Evolutionary conservation across 2,888 invertebrate species (phyloP).

Genomic region (Zootermopsis nevadensis): DNA sequence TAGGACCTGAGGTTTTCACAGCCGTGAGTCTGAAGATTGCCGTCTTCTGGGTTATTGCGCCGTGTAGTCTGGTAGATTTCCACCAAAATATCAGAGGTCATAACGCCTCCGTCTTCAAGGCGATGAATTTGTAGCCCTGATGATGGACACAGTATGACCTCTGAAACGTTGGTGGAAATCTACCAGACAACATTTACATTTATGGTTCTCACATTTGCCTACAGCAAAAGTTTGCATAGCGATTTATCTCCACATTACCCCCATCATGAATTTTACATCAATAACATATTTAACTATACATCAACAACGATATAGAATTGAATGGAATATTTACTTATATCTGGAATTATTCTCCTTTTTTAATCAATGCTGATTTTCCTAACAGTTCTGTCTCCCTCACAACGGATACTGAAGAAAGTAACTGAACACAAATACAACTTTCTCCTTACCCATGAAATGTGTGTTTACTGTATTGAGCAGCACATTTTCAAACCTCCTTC

Average conservation of each 20-base stretch:
- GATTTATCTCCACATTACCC: neutral
- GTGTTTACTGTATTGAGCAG: slow-evolving; percentile 36
- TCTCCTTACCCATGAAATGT: neutral
- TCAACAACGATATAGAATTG: neutral
- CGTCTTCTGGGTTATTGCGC: too few species aligned
- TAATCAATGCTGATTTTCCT: neutral
- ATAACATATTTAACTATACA: neutral
- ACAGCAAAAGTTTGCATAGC: neutral
- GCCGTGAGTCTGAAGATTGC: too few species aligned
- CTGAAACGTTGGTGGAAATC: too few species aligned
- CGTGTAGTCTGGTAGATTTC: too few species aligned
- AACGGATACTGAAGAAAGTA: neutral
- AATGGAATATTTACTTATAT: neutral
- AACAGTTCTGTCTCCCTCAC: neutral
- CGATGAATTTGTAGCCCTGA: too few species aligned
- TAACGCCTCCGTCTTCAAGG: too few species aligned
- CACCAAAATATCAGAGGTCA: too few species aligned
- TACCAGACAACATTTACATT: too few species aligned
- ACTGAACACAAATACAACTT: neutral
- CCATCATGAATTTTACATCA: neutral
- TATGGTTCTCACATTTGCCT: neutral
- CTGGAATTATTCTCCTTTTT: neutral
- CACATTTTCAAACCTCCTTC: slow-evolving; percentile 79
- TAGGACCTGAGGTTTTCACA: too few species aligned
- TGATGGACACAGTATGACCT: too few species aligned